Percentiles rank a stretch among this genome's conserved stretches.
These are phyloP conservation scores for Corella eumyota DNA, from an alignment of 23 tunicate species.

Conservation along the genomic window DNA sequence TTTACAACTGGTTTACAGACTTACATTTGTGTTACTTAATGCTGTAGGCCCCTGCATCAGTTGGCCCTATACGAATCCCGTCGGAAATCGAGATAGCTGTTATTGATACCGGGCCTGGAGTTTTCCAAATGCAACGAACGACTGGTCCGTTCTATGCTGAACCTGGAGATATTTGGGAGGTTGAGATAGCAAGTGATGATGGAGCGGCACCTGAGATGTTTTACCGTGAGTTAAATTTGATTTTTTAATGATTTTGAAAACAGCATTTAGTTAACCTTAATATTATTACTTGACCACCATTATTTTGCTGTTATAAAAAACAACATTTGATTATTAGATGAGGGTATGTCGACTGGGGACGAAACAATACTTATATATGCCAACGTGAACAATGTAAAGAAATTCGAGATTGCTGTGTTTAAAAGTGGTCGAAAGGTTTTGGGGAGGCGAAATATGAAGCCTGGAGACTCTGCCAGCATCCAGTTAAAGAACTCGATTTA, in stretches of 20 bases:
- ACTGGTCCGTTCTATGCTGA: constrained; percentile 76
- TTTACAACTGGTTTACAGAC: too few species aligned
- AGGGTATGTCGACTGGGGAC: constrained; percentile 88
- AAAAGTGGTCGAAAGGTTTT: constrained; percentile 55
- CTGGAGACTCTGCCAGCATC: constrained; percentile 43
- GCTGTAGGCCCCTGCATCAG: constrained; percentile 58
- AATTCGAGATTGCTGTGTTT: constrained; percentile 55
- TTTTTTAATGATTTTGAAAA: too few species aligned
- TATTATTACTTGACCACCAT: too few species aligned
- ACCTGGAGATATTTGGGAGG: constrained; percentile 82
- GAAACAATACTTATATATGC: constrained; percentile 63
- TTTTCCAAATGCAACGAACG: constrained; percentile 41
- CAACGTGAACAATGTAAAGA: constrained; percentile 35
- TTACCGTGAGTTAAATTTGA: constrained; percentile 30
- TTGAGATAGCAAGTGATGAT: constrained; percentile 45
- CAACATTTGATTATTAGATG: constrained; percentile 25
- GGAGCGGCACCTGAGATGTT: constrained; percentile 78
- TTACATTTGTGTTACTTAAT: not conserved
- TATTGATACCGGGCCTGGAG: constrained; percentile 75
- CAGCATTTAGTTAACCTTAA: too few species aligned
- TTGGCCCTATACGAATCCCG: constrained; percentile 67
- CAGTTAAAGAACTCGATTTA: constrained; percentile 24
- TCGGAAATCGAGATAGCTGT: constrained; percentile 51
- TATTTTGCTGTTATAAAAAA: not conserved
- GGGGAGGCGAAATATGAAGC: constrained; percentile 43